Percentiles rank a stretch among this genome's conserved stretches.
These are phyloP conservation scores for Tipula vernalis DNA, from an alignment of 2,888 invertebrate species.

Conservation along the genomic window DNA sequence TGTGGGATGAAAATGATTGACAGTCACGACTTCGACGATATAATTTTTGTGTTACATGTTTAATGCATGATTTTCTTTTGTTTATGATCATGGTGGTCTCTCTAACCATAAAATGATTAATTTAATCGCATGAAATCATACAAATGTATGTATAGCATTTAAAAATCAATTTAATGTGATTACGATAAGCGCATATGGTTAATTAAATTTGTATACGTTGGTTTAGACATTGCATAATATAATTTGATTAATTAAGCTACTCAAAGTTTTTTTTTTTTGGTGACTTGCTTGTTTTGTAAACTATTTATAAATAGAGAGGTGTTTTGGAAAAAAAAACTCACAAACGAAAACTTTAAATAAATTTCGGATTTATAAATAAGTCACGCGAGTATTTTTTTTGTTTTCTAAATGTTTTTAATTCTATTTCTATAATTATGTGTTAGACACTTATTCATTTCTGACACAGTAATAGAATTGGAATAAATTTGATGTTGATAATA, in stretches of 20 bases:
- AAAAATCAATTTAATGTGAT: not conserved
- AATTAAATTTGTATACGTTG: not conserved
- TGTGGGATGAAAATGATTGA: not conserved
- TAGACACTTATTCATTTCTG: not conserved
- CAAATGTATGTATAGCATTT: not conserved
- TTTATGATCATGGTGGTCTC: not conserved
- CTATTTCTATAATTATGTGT: slow-evolving; percentile 4
- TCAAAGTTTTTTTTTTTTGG: not conserved
- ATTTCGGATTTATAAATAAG: not conserved
- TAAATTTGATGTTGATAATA: not conserved
- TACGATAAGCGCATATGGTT: not conserved
- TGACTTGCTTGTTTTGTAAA: not conserved
- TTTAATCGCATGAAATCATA: not conserved
- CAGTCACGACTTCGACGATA: not conserved
- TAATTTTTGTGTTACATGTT: not conserved
- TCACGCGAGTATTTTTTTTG: not conserved
- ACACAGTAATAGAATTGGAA: not conserved
- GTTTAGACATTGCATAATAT: not conserved
- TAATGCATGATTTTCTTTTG: not conserved
- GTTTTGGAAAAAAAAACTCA: not conserved
- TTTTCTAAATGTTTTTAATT: not conserved
- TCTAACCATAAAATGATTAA: not conserved
- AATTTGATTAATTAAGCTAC: not conserved
- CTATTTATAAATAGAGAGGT: not conserved
- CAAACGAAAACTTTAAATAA: not conserved